Evolutionary conservation across 2,797 vertebrate genomes (phyloP).

Genomic region (Myripristis murdjan): DNA sequence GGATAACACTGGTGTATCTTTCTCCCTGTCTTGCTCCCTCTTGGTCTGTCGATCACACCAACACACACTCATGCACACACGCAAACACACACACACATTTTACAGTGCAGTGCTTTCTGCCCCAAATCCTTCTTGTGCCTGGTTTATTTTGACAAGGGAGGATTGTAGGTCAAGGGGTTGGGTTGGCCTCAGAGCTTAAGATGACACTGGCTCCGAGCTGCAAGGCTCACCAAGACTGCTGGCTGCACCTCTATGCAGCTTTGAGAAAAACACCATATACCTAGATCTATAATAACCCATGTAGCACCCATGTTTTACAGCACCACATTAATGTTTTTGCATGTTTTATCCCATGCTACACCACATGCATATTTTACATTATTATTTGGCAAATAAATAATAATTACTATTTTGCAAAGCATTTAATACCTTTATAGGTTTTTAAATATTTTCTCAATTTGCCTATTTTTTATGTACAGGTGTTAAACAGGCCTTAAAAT

Average conservation of each 20-base stretch:
- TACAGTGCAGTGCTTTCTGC: conserved; percentile 51
- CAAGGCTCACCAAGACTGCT: conserved; percentile 8
- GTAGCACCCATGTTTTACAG: conserved; percentile 29
- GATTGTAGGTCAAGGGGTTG: conserved; percentile 65
- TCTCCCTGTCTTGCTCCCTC: conserved; percentile 24
- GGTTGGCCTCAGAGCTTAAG: conserved; percentile 50
- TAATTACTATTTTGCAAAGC: no score
- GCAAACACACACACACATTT: conserved; percentile 47
- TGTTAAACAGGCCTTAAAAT: no score
- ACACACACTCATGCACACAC: conserved; percentile 30
- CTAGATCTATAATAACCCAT: conserved; percentile 17
- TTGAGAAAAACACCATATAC: conserved; percentile 46
- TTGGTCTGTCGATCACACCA: conserved; percentile 12
- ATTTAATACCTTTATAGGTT: no score
- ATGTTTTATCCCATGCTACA: no score
- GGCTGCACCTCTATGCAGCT: conserved; percentile 52
- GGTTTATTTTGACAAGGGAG: conserved; percentile 57
- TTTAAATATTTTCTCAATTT: no score
- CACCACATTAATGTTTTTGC: no score
- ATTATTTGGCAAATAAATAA: no score
- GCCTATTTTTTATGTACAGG: no score
- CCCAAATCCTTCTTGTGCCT: conserved; percentile 50
- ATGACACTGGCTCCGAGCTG: conserved; percentile 39
- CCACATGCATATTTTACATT: no score
- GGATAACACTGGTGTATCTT: conserved; percentile 20